These are phyloP conservation scores for Clarias fuscus DNA, from an alignment of 2,797 vertebrate genomes.

Conservation along the genomic window DNA sequence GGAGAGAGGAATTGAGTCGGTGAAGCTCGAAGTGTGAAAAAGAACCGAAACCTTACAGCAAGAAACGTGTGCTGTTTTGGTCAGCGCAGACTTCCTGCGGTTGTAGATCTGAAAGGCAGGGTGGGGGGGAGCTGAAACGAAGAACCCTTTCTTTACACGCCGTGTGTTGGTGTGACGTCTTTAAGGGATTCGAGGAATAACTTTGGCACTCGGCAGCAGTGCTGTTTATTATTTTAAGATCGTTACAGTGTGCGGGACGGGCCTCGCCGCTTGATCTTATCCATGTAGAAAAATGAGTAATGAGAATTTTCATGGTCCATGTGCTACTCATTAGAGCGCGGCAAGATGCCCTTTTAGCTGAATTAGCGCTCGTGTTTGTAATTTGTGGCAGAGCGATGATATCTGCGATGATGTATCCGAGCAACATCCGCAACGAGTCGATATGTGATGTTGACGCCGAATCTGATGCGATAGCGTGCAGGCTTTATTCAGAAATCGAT, in stretches of 20 bases:
- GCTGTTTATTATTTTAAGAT: not conserved
- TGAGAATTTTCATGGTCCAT: not conserved
- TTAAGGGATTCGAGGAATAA: not conserved
- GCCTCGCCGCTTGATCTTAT: not conserved
- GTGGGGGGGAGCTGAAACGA: not conserved
- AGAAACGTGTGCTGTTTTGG: not conserved
- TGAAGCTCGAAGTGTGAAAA: not conserved
- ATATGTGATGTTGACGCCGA: not conserved
- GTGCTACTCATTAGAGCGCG: not conserved
- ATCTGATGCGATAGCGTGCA: not conserved
- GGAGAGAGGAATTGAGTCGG: not conserved
- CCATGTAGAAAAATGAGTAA: not conserved
- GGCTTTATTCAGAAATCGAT: too few relatives aligned
- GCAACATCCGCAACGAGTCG: not conserved
- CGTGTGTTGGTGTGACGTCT: not conserved
- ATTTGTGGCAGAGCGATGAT: not conserved
- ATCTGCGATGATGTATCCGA: not conserved
- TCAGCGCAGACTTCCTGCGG: too few relatives aligned
- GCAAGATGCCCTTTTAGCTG: not conserved
- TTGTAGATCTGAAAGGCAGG: not conserved
- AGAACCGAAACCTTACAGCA: not conserved
- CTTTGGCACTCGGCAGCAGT: not conserved
- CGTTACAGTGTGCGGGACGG: not conserved
- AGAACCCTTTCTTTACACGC: not conserved
- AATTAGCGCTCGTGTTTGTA: not conserved